phyloP scores from a whole-genome alignment of 2,888 invertebrate species.

The Pilophorus perplexus region DNA sequence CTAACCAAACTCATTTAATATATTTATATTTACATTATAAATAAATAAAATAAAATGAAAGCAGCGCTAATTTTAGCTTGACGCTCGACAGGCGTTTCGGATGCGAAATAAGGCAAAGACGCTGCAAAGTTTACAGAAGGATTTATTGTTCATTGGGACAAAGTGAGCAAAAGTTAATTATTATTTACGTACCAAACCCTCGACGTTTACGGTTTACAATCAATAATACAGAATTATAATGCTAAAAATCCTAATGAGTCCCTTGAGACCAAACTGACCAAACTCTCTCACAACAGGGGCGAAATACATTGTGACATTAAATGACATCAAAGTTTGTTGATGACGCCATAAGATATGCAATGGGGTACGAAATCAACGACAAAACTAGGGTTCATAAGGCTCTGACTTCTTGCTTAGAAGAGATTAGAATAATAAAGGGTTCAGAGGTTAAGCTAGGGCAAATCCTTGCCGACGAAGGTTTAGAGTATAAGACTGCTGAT shows the following conservation, averaged over 20 bases:
- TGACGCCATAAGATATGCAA: not conserved
- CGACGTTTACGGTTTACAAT: too few relatives aligned
- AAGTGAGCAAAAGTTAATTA: too few relatives aligned
- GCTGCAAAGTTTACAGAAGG: too few relatives aligned
- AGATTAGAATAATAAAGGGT: too few relatives aligned
- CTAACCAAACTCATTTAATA: too few relatives aligned
- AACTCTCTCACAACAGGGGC: not conserved
- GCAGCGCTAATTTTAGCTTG: conserved; percentile 62
- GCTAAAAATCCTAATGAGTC: conserved; percentile 28
- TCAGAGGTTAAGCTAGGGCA: not conserved
- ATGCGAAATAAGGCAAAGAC: too few relatives aligned
- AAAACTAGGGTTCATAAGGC: not conserved
- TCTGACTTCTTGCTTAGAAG: not conserved
- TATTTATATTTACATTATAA: too few relatives aligned
- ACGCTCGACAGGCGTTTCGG: conserved; percentile 59
- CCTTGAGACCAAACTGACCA: conserved; percentile 14
- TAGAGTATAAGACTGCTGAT: not conserved
- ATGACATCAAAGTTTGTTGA: conserved; percentile 11
- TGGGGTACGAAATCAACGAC: too few relatives aligned
- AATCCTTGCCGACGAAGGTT: not conserved
- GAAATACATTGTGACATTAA: conserved; percentile 16
- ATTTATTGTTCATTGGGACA: too few relatives aligned
- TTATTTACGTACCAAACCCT: too few relatives aligned
- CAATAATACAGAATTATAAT: too few relatives aligned
- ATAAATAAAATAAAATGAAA: too few relatives aligned